A percentile compares a stretch with the other conserved stretches of the same genome.
These are phyloP conservation scores for Geopemphigus sp. DNA, from an alignment of 1,140 invertebrate species.

Conservation along the genomic window DNA sequence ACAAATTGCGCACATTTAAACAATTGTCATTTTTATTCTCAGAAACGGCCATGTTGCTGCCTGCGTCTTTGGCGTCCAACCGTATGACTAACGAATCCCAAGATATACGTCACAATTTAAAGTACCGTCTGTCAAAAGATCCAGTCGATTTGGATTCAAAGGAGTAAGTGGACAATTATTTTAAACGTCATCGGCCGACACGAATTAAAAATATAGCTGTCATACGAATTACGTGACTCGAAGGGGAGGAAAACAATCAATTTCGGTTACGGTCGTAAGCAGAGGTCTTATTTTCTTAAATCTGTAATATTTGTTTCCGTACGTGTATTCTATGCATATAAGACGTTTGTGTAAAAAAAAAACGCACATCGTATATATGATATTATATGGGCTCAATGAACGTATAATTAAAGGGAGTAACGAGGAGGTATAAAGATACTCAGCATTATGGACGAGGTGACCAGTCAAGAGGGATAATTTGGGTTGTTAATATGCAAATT, in stretches of 20 bases:
- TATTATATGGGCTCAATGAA: constrained; percentile 19
- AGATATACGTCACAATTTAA: constrained; percentile 72
- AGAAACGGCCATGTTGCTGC: constrained; percentile 79
- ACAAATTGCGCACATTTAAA: not conserved
- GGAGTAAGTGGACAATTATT: constrained; percentile 65
- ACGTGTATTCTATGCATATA: not conserved
- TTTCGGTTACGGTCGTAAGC: not conserved
- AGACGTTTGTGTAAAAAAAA: not conserved
- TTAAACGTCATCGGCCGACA: not conserved
- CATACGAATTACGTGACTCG: not conserved
- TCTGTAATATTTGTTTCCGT: not conserved
- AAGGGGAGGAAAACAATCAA: not conserved
- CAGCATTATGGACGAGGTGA: not conserved
- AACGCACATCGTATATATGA: not conserved
- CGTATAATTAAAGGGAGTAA: not conserved
- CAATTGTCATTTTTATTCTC: constrained; percentile 55
- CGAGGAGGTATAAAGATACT: not conserved
- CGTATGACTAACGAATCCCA: constrained; percentile 69
- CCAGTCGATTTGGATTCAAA: constrained; percentile 72
- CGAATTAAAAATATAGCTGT: constrained; percentile 1
- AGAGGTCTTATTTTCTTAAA: not conserved
- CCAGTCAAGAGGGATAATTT: constrained; percentile 15
- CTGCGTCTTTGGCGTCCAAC: constrained; percentile 67
- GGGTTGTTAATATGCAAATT: constrained; percentile 16
- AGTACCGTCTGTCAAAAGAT: constrained; percentile 69